Conservation (phyloP, 2,797 vertebrate species). For the Chiloscyllium punctatum region DNA sequence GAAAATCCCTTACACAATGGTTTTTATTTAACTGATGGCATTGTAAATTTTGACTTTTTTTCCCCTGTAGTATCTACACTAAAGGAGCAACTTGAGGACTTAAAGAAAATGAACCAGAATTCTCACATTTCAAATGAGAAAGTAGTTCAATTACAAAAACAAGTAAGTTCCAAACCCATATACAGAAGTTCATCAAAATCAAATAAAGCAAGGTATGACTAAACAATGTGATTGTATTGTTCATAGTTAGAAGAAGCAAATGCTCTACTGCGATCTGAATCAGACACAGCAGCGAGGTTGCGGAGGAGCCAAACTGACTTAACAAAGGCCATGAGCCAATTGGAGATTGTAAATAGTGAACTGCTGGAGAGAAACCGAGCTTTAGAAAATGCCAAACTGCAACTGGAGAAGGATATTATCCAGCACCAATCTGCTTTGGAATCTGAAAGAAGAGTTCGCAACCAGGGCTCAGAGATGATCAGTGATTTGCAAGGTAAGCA, state of each 20-base stretch:
- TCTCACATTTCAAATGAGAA: constrained; percentile 91
- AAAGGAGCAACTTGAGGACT: constrained; percentile 92
- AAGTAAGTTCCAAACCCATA: constrained; percentile 58
- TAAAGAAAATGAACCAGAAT: constrained; percentile 88
- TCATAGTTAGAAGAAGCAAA: constrained; percentile 89
- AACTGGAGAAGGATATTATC: constrained; percentile 82
- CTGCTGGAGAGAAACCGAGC: constrained; percentile 82
- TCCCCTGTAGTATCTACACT: constrained; percentile 80
- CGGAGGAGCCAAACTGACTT: constrained; percentile 90
- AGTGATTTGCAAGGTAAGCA: constrained; percentile 84
- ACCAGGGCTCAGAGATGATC: constrained; percentile 92
- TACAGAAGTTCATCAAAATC: not conserved
- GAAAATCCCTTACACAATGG: not conserved
- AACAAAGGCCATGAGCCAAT: constrained; percentile 78
- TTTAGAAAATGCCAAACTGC: constrained; percentile 72
- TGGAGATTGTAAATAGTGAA: constrained; percentile 85
- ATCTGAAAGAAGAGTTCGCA: constrained; percentile 83
- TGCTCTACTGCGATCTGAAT: constrained; percentile 85
- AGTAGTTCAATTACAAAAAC: constrained; percentile 85
- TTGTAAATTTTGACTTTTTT: constrained; percentile 34
- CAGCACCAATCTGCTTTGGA: constrained; percentile 86
- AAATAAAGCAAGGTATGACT: not conserved
- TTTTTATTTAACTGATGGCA: not conserved
- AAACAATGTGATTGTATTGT: constrained; percentile 40
- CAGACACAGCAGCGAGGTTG: constrained; percentile 84